Evolutionary conservation across 2,113 vertebrate species (phyloP).

Genomic region (Dromiciops gliroides): DNA sequence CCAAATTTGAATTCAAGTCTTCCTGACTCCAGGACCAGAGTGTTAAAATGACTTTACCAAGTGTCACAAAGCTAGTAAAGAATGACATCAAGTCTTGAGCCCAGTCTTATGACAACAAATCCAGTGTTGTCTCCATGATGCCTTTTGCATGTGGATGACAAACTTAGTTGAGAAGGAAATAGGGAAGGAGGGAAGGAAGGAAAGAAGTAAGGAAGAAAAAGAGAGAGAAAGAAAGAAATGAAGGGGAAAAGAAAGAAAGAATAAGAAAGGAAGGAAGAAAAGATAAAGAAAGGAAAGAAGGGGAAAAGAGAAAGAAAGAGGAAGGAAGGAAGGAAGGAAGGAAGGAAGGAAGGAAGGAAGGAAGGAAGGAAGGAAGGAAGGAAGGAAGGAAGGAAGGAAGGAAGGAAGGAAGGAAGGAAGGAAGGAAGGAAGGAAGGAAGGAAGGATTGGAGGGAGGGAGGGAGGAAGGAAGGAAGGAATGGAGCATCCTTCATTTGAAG

Average conservation of each 20-base stretch:
- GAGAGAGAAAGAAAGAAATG: background rate
- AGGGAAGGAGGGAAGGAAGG: too few species aligned
- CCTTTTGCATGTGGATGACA: background rate
- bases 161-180: background rate
- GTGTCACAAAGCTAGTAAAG: background rate
- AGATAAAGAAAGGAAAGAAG: too few species aligned
- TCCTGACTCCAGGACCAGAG: background rate
- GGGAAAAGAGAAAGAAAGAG: too few species aligned
- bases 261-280: too few species aligned
- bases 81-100: background rate
- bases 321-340: background rate
- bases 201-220: rapidly evolving
- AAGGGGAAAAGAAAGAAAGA: too few species aligned
- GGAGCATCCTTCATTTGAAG: background rate
- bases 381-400: too few species aligned
- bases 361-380: too few species aligned
- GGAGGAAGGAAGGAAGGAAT: background rate
- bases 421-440: too few species aligned
- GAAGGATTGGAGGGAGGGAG: too few species aligned
- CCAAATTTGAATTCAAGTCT: background rate
- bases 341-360: too few species aligned
- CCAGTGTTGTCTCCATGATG: background rate
- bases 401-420: too few species aligned
- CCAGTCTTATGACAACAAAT: background rate
- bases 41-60: background rate